These are phyloP conservation scores for Piaya cayana DNA, from an alignment of 2,113 vertebrate genomes.

Conservation along the genomic window DNA sequence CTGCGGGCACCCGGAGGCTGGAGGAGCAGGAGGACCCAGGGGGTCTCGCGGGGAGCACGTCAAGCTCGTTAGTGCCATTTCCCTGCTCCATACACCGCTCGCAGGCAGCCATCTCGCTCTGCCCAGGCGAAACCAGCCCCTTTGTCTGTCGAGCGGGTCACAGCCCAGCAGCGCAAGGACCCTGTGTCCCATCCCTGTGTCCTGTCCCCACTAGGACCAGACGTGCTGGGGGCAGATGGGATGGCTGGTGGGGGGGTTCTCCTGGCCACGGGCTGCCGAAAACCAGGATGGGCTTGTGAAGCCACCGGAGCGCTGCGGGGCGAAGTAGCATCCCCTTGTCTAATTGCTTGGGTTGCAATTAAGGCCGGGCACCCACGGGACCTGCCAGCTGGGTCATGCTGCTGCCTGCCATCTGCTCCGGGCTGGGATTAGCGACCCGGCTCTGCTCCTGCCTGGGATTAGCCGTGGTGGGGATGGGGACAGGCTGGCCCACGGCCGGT, in stretches of 20 bases:
- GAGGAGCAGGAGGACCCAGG: not conserved
- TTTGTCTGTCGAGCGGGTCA: conserved; percentile 33
- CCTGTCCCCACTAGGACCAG: not conserved
- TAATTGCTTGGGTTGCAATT: not conserved
- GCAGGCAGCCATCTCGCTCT: conserved; percentile 1
- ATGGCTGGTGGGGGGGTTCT: fast-evolving
- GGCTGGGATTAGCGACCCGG: conserved; percentile 32
- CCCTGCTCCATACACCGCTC: not conserved
- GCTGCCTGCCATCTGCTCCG: conserved; percentile 34
- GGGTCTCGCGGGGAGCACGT: not conserved
- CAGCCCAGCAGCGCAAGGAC: not conserved
- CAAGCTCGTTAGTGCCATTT: not conserved
- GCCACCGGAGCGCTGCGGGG: fast-evolving
- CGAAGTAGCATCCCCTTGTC: not conserved
- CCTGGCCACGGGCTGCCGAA: not conserved
- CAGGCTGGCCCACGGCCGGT: not conserved
- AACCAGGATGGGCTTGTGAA: fast-evolving
- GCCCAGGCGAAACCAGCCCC: not conserved
- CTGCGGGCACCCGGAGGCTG: fast-evolving
- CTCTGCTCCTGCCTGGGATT: conserved; percentile 5
- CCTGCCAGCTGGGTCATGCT: conserved; percentile 44
- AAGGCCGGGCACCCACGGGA: not conserved
- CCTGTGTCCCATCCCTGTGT: not conserved
- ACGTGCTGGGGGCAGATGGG: fast-evolving
- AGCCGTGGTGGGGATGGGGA: not conserved